Evolutionary conservation across 2,797 vertebrate genomes (phyloP), one percentile per base, ranked within the genome.

Genomic region (Danio kyathit): DNA sequence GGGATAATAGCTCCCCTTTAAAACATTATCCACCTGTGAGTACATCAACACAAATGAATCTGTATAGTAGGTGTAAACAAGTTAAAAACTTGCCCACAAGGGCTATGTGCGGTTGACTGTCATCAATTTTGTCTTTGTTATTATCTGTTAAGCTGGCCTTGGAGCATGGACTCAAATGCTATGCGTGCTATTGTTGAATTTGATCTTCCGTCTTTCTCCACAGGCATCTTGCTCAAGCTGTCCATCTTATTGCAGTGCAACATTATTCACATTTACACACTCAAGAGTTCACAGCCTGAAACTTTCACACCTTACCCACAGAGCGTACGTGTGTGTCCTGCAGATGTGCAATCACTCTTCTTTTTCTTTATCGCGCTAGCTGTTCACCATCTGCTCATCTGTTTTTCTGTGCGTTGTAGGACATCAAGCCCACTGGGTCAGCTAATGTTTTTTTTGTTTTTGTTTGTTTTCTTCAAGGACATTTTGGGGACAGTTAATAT

Each of bases 361-460:
- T 71, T 89, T 86, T 29, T 29, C 29, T 81, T 89, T 86, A 92
- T 91, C 89, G 86, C 82, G 17, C 71, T 52, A 60, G 67, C 60
- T 46, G 66, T 59, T 63, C 69, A 5, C 88, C 92, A 91, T 93
- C 90, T 91, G 92, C 83, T 87, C 29, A 29, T 79, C 79, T 90
- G 87, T 92, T 92, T 92, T 90, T 89, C 10, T 10, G 29, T 19
- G 83, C 85, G 90, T 89, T 87, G 87, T 75, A 81, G 84, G 89
- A 87, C 81, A 77, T 9, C 54, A 80, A 79, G 71, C 81, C 60
- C 56, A 69, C 67, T 74, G 64, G 84, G 84, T 87, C 84, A 86
- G 87, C 89, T 89, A 85, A 21, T 29, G 29, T 29, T 29, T 29
- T 29, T 29, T 29, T 29, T 29, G 29, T 29, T 1, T 29, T 29